These are phyloP conservation scores for Slavum lentiscoides DNA, from an alignment of 2,888 invertebrate species.

Conservation along the genomic window DNA sequence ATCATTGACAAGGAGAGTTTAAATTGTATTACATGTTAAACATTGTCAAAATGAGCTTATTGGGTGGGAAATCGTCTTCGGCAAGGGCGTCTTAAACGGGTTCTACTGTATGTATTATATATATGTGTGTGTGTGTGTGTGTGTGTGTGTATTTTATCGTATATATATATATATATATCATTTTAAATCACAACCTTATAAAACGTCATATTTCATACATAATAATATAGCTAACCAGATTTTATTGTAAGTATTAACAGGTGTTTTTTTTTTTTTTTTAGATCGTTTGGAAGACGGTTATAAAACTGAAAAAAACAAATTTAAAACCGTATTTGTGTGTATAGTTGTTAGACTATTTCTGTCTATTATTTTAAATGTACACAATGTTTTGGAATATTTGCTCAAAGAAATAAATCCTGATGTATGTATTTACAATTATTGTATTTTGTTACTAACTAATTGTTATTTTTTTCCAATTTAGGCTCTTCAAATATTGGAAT, in stretches of 20 bases:
- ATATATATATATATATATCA: too few species aligned
- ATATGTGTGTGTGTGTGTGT: too few species aligned
- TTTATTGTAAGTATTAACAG: background rate
- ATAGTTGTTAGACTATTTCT: constrained; percentile 8
- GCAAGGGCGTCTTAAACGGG: too few species aligned
- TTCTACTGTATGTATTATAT: too few species aligned
- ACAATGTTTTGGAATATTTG: constrained; percentile 29
- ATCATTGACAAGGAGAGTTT: too few species aligned
- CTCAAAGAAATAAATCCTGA: constrained; percentile 25
- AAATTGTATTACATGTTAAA: too few species aligned
- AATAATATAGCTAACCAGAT: background rate
- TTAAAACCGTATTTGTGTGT: constrained; percentile 22
- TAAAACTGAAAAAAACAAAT: constrained; percentile 32
- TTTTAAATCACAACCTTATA: too few species aligned
- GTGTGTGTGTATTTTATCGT: too few species aligned
- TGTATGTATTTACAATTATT: constrained; percentile 10
- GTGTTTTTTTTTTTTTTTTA: background rate
- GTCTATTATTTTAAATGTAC: constrained; percentile 25
- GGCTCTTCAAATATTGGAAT: background rate
- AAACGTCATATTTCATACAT: background rate
- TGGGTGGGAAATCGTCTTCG: too few species aligned
- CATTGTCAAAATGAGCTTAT: too few species aligned
- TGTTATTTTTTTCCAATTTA: constrained; percentile 9
- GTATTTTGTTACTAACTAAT: background rate
- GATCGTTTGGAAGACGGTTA: constrained; percentile 30